Evolutionary conservation across 1,140 invertebrate genomes (phyloP).

Genomic region (Scaptomyza hsui): DNA sequence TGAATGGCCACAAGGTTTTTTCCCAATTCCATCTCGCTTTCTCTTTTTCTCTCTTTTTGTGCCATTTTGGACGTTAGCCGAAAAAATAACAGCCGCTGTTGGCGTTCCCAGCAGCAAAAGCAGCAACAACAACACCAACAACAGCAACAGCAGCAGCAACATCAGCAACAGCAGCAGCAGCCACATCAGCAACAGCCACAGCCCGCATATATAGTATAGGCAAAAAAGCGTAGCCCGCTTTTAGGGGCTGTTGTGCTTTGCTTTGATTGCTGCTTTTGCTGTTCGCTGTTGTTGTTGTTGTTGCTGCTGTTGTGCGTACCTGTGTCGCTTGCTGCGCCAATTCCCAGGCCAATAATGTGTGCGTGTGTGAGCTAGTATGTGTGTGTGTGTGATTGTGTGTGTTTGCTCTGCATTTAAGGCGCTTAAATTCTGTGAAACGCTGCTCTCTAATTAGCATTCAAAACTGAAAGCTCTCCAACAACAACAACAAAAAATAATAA

Average conservation of each 20-base stretch:
- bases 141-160: no score
- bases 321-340: constrained; percentile 44
- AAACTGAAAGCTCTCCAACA: constrained; percentile 30
- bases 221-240: constrained; percentile 53
- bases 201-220: constrained; percentile 49
- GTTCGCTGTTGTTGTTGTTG: constrained; percentile 12
- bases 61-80: constrained; percentile 11
- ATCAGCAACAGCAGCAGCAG: constrained; percentile 10
- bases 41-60: constrained; percentile 2
- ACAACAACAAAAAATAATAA: constrained; percentile 4
- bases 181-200: constrained; percentile 33
- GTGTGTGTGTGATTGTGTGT: constrained; percentile 55
- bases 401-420: constrained; percentile 60
- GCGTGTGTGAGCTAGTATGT: constrained; percentile 3
- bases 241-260: constrained; percentile 50
- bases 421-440: constrained; percentile 53
- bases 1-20: constrained; percentile 26
- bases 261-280: constrained; percentile 58
- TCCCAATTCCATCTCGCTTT: constrained; percentile 18
- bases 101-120: constrained; percentile 41
- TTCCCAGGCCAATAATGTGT: constrained; percentile 67
- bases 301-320: constrained; percentile 49
- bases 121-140: constrained; percentile 43
- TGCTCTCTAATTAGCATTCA: constrained; percentile 71
- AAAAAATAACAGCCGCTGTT: constrained; percentile 45